These are phyloP conservation scores for Elephantulus edwardii DNA, from an alignment of 2,113 vertebrate species.

Conservation along the genomic window DNA sequence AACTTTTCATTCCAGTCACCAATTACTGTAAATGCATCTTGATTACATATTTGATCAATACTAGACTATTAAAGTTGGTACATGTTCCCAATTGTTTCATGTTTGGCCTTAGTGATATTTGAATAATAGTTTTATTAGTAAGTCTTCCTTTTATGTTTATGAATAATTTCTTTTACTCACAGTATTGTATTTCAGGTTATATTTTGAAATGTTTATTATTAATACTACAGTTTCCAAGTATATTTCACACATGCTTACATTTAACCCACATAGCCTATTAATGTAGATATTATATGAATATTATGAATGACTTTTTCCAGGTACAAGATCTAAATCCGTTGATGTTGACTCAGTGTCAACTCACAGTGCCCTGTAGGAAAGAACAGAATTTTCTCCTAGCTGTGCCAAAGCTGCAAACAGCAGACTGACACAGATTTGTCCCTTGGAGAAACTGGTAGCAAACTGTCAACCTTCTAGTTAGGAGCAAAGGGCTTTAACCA, in stretches of 20 bases:
- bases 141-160: too few species aligned
- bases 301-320: neutral
- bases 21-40: too few species aligned
- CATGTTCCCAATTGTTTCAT: too few species aligned
- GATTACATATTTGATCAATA: too few species aligned
- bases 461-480: neutral
- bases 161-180: too few species aligned
- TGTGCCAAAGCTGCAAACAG: neutral
- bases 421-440: neutral
- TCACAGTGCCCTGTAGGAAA: neutral
- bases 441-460: neutral
- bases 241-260: neutral
- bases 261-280: slow-evolving; percentile 4
- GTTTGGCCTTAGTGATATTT: too few species aligned
- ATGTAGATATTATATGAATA: neutral
- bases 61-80: too few species aligned
- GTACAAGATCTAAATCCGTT: neutral
- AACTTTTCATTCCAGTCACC: too few species aligned
- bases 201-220: slow-evolving; percentile 16
- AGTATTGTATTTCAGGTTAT: too few species aligned
- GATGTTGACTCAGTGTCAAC: neutral
- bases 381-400: neutral
- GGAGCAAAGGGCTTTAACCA: neutral
- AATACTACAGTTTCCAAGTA: neutral
- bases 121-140: too few species aligned